Percentiles rank a stretch among this genome's conserved stretches.
These are phyloP conservation scores for Diadema setosum DNA, from an alignment of 35 echinoderm and acorn worm species.

Conservation along the genomic window DNA sequence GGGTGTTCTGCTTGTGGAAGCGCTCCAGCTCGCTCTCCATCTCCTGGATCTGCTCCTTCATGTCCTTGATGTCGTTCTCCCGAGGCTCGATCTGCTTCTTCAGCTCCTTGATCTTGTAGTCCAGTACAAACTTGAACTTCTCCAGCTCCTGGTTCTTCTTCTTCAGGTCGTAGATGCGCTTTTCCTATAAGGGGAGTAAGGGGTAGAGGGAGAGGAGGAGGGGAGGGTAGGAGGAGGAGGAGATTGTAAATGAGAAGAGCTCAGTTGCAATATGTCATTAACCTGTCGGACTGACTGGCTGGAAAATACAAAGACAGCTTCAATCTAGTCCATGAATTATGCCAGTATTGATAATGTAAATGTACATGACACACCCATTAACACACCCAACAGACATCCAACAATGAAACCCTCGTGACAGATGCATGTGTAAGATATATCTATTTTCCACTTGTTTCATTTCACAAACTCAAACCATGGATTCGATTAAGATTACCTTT, in stretches of 20 bases:
- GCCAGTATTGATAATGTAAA: no score
- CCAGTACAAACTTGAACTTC: slow-evolving; percentile 99
- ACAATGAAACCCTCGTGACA: no score
- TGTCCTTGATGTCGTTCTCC: slow-evolving; percentile 98
- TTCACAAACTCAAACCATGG: no score
- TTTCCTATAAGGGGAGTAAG: slow-evolving; percentile 65
- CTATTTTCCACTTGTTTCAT: no score
- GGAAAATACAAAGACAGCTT: no score
- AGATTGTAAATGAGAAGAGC: background rate
- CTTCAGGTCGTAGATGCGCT: slow-evolving; percentile 98
- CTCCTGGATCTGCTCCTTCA: slow-evolving; percentile 99
- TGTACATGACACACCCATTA: no score
- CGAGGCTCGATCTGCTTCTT: slow-evolving; percentile 99
- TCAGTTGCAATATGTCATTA: no score
- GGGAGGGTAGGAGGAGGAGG: background rate
- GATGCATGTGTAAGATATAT: no score
- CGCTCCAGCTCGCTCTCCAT: slow-evolving; percentile 97
- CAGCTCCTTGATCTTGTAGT: slow-evolving; percentile 99
- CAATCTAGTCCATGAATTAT: no score
- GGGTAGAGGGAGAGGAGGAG: background rate
- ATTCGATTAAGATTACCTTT: no score
- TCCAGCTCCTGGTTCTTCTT: slow-evolving; percentile 99
- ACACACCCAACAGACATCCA: no score
- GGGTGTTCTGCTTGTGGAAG: slow-evolving; percentile 99
- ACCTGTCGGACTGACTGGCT: no score